phyloP scores from a whole-genome alignment of 1,140 invertebrate genomes.

The Venturia canescens region DNA sequence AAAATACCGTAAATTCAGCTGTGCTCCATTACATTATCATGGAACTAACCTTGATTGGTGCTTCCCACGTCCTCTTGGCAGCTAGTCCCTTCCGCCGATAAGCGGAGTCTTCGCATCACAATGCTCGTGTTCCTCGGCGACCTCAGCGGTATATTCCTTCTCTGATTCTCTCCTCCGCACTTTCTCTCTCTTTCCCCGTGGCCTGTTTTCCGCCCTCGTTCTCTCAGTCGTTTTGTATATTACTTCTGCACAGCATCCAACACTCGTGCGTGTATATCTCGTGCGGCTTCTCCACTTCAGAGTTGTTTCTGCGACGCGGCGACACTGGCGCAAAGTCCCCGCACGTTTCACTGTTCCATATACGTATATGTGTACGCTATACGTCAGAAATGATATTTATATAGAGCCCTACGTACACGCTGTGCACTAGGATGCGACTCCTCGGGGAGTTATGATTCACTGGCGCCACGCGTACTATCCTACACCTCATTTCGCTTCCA shows the following conservation, averaged over 20 bases:
- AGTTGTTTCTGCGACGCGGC: constrained; percentile 25
- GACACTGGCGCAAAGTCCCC: constrained; percentile 36
- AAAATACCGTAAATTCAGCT: constrained; percentile 12
- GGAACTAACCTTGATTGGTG: constrained; percentile 67
- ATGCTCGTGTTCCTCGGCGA: constrained; percentile 53
- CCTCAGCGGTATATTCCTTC: constrained; percentile 42
- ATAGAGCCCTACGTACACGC: too few relatives aligned
- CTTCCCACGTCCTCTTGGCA: constrained; percentile 68
- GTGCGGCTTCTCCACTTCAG: constrained; percentile 22
- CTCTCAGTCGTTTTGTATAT: neutral
- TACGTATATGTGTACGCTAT: neutral
- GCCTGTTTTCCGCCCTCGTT: neutral
- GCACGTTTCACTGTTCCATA: constrained; percentile 19
- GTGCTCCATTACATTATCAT: neutral
- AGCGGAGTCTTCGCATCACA: constrained; percentile 60
- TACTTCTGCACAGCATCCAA: neutral
- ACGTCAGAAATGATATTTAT: too few relatives aligned
- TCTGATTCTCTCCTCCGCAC: neutral
- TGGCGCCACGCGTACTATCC: constrained; percentile 35
- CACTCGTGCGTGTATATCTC: constrained; percentile 30
- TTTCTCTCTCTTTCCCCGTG: neutral
- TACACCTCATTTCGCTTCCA: constrained; percentile 36
- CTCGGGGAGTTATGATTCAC: constrained; percentile 40
- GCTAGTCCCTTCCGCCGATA: constrained; percentile 63
- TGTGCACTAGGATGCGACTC: neutral